Conservation (phyloP, 2,113 vertebrate genomes). For the Sturnira hondurensis region DNA sequence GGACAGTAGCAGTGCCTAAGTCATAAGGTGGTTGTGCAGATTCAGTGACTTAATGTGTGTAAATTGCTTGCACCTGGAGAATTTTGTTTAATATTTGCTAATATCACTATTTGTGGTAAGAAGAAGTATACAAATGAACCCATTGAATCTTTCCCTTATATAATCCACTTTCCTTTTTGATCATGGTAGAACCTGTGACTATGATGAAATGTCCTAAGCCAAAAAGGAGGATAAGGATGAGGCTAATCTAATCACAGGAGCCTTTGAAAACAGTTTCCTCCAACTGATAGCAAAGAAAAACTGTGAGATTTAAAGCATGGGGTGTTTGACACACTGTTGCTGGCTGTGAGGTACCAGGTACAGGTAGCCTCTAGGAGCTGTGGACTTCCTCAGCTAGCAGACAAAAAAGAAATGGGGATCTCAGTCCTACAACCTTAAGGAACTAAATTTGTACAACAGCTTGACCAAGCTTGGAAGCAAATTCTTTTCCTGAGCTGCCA, state of each 20-base stretch:
- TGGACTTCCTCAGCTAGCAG: too few species aligned
- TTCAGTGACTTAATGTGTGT: rapidly evolving
- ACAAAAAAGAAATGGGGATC: background rate
- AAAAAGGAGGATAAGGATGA: background rate
- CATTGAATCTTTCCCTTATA: background rate
- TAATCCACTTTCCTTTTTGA: background rate
- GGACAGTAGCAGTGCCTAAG: background rate
- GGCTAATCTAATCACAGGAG: background rate
- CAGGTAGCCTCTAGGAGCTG: background rate
- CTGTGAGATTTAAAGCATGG: background rate
- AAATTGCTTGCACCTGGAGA: background rate
- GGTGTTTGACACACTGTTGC: rapidly evolving
- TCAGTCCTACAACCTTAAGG: background rate
- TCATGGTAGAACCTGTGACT: background rate
- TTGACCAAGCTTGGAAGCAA: background rate
- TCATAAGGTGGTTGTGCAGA: background rate
- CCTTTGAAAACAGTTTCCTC: background rate
- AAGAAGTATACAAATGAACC: background rate
- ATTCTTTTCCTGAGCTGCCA: background rate
- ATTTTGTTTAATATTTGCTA: background rate
- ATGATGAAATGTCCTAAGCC: background rate
- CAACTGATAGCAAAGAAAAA: background rate
- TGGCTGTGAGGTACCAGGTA: background rate
- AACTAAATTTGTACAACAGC: background rate
- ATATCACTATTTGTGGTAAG: background rate